phyloP scores from a whole-genome alignment of 2,888 invertebrate species.

The Chorisops tibialis region DNA sequence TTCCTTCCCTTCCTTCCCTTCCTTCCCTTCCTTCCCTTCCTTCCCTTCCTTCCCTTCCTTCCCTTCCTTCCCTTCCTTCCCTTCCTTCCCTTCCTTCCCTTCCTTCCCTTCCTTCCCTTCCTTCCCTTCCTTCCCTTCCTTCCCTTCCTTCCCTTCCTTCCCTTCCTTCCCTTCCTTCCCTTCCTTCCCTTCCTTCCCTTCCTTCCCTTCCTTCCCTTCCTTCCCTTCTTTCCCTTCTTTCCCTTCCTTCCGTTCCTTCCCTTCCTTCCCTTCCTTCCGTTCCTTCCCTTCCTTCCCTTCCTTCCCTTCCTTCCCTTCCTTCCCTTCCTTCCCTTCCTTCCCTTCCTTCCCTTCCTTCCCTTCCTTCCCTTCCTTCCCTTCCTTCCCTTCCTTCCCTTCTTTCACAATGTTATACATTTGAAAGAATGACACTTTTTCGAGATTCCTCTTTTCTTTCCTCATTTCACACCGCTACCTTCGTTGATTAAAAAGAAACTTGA shows the following conservation, averaged over 20 bases:
- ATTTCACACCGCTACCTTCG: background rate
- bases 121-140: background rate
- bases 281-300: background rate
- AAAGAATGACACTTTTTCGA: too few relatives aligned
- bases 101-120: background rate
- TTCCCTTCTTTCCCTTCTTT: background rate
- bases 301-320: background rate
- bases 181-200: constrained; percentile 4
- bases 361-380: background rate
- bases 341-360: background rate
- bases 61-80: background rate
- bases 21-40: too few relatives aligned
- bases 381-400: background rate
- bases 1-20: too few relatives aligned
- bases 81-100: background rate
- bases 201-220: background rate
- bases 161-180: background rate
- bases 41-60: constrained; percentile 5
- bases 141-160: background rate
- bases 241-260: background rate
- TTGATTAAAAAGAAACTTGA: background rate
- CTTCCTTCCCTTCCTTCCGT: too few relatives aligned
- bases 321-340: background rate
- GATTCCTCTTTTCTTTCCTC: background rate
- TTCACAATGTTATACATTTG: too few relatives aligned